A percentile compares a stretch with the other conserved stretches of the same genome.
Evolutionary conservation across 2,113 vertebrate species (phyloP).

Genomic region (Elephantulus edwardii): DNA sequence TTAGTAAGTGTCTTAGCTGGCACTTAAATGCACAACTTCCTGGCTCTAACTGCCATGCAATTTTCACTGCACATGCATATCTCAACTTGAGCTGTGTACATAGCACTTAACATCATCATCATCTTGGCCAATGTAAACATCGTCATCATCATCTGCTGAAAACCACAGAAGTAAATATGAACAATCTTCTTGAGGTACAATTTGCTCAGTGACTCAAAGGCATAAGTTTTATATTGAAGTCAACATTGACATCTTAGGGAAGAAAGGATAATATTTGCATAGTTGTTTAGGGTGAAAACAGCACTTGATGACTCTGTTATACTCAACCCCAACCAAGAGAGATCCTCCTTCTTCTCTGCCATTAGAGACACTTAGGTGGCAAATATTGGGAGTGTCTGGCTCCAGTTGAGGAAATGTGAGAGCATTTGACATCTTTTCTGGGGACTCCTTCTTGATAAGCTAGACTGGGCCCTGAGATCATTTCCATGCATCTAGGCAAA

Average conservation of each 20-base stretch:
- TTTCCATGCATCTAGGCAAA: not conserved
- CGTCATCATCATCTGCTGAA: not conserved
- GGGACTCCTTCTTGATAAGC: too few relatives aligned
- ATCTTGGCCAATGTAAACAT: too few relatives aligned
- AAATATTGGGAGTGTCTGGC: not conserved
- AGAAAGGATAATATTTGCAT: not conserved
- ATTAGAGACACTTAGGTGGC: not conserved
- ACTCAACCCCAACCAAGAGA: not conserved
- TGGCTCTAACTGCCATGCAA: not conserved
- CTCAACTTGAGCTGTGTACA: not conserved
- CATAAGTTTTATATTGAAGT: not conserved
- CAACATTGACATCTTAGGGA: not conserved
- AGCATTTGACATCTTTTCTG: not conserved
- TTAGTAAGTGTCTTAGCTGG: not conserved
- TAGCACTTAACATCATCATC: not conserved
- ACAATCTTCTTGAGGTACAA: not conserved
- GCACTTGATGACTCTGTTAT: not conserved
- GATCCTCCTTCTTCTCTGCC: not conserved
- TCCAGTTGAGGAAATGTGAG: not conserved
- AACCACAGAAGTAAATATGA: not conserved
- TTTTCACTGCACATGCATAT: not conserved
- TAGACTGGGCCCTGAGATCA: not conserved
- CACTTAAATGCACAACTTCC: not conserved
- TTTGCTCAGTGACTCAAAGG: not conserved
- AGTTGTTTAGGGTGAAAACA: not conserved